Evolutionary conservation across 2,113 vertebrate genomes (phyloP), one percentile per base, ranked within the genome.

Genomic region (Heteronetta atricapilla): DNA sequence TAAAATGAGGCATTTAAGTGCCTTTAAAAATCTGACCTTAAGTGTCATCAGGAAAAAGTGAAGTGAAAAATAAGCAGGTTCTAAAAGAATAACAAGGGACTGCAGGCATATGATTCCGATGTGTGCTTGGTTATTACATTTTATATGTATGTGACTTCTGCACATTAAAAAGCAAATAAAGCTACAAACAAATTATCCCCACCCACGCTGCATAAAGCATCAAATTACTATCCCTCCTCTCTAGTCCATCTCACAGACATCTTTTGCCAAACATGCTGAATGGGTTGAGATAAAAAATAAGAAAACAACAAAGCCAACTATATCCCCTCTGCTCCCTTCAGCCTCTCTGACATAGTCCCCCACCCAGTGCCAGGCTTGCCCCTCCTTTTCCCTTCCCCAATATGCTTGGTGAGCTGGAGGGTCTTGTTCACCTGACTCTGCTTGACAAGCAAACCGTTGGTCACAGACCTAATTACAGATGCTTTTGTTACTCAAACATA

Each of bases 21-120:
- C 89, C 83, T 96, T 96, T 95, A 96, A 92, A 96, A 94, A 89
- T 79, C 81, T 95, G 96, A 96, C 92, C 91, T 94, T 92, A 85
- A 80, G 40, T 87, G 90, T 94, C 86, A 76, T 82, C 31, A 67
- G 40, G 53, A 95, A 92, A 95, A 94, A 94, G 74, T 42, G 77
- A 92, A 93, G 58, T 1, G 1, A 86, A 93, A 93, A 79, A 95
- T 95, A 93, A 96, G 88, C 86, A 89, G 74, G 28, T 90, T 95
- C 70, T 90, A 58, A 93, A 82, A 84, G 36, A 76, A 62, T 76
- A 88, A 56, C 50, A 91, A 60, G 75, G 15, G 64, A 72, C 46
- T 72, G 73, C 33, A 75, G 67, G 70, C 70, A 67, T 90, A 81
- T 70, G 88, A 89, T 87, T 79, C 77, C 48, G 50, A 33, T 10